Conservation (phyloP, 2,888 invertebrate species). For the Salpingus planirostris region DNA sequence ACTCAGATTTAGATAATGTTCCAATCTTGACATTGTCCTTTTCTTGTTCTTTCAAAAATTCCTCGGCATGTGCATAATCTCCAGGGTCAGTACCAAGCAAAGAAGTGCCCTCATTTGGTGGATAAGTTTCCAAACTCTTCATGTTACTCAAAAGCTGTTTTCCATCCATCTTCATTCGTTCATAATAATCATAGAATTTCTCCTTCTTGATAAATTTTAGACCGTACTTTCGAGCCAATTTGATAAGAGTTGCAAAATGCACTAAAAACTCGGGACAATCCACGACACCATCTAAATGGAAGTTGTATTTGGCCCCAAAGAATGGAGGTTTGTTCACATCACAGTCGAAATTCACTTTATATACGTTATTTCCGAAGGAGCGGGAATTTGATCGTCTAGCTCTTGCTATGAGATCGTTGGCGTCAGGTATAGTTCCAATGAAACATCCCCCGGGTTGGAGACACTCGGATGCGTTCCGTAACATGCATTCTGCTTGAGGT, state of each 20-base stretch:
- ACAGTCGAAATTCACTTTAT: slow-evolving; percentile 62
- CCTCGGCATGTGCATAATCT: slow-evolving; percentile 68
- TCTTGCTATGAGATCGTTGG: slow-evolving; percentile 79
- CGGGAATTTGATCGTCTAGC: slow-evolving; percentile 49
- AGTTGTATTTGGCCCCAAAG: slow-evolving; percentile 95
- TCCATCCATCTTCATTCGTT: slow-evolving; percentile 52
- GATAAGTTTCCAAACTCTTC: slow-evolving; percentile 73
- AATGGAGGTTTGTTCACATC: slow-evolving; percentile 63
- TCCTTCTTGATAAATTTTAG: slow-evolving; percentile 59
- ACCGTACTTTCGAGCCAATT: slow-evolving; percentile 62
- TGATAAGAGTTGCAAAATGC: slow-evolving; percentile 77
- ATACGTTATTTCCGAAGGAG: slow-evolving; percentile 72
- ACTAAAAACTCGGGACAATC: slow-evolving; percentile 98
- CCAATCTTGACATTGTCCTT: slow-evolving; percentile 50
- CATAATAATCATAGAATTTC: slow-evolving; percentile 73
- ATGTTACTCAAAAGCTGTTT: slow-evolving; percentile 62
- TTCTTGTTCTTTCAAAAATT: slow-evolving; percentile 44
- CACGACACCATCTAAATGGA: slow-evolving; percentile 91
- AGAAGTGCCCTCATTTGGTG: slow-evolving; percentile 48
- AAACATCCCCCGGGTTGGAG: slow-evolving; percentile 87
- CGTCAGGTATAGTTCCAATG: slow-evolving; percentile 93
- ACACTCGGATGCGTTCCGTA: slow-evolving; percentile 85
- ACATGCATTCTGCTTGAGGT: slow-evolving; percentile 82
- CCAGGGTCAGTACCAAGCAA: slow-evolving; percentile 51
- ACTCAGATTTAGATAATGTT: slow-evolving; percentile 80